Evolutionary conservation across 2,113 vertebrate species (phyloP).

Genomic region (Clarias magur): DNA sequence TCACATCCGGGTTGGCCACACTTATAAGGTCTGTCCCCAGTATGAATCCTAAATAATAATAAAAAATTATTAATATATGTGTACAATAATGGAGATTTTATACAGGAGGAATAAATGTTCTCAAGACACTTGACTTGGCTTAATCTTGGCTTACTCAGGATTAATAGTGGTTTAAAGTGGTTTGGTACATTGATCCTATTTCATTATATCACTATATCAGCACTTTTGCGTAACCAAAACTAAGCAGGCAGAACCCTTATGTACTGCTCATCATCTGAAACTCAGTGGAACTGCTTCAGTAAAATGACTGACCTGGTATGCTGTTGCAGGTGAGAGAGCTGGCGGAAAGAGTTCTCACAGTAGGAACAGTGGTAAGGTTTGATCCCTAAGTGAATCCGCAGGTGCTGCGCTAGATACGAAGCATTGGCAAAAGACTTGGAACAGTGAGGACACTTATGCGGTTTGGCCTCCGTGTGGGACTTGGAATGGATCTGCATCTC

Average conservation of each 20-base stretch:
- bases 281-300: background rate
- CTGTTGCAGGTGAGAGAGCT: constrained; percentile 97
- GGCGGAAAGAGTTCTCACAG: constrained; percentile 96
- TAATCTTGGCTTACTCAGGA: background rate
- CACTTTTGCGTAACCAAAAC: background rate
- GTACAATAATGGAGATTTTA: background rate
- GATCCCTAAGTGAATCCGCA: constrained; percentile 96
- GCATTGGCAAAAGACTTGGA: constrained; percentile 98
- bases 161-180: background rate
- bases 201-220: background rate
- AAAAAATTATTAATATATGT: background rate
- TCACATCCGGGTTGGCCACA: constrained; percentile 79
- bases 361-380: constrained; percentile 99
- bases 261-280: background rate
- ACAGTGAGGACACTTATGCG: constrained; percentile 99
- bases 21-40: constrained; percentile 79
- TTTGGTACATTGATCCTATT: background rate
- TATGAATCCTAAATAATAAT: constrained; percentile 73
- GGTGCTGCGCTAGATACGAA: constrained; percentile 96
- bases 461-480: constrained; percentile 98
- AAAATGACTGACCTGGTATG: constrained; percentile 85
- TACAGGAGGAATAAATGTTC: background rate
- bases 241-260: background rate
- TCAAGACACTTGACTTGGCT: background rate
- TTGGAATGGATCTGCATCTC: constrained; percentile 99